Evolutionary conservation across 2,113 vertebrate species (phyloP).

Genomic region (Patagioenas fasciata): DNA sequence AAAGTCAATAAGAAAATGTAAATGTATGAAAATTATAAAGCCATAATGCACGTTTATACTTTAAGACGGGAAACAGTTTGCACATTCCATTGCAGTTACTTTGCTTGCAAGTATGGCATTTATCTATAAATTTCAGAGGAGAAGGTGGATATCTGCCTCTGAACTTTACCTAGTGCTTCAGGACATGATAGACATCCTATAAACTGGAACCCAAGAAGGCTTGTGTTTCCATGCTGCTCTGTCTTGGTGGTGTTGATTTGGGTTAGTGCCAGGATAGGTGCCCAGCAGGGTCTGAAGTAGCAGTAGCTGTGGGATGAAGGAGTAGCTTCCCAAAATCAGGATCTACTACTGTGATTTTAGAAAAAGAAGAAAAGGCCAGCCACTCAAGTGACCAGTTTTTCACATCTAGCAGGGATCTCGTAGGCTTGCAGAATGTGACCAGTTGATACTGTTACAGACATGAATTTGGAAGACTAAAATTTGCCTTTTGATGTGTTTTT

Average conservation of each 20-base stretch:
- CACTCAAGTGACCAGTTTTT: background rate
- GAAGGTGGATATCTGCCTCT: background rate
- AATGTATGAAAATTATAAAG: background rate
- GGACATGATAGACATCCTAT: background rate
- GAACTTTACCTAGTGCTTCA: background rate
- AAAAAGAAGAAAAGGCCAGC: background rate
- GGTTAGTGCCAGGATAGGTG: background rate
- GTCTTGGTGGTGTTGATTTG: rapidly evolving
- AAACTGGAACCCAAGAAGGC: background rate
- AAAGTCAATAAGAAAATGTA: background rate
- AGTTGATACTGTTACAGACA: background rate
- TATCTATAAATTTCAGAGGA: background rate
- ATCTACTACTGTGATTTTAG: background rate
- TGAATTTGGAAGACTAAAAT: background rate
- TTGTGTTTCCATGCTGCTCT: background rate
- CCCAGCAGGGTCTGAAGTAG: background rate
- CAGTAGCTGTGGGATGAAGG: background rate
- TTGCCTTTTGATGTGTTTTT: background rate
- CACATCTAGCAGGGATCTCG: rapidly evolving
- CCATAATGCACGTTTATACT: background rate
- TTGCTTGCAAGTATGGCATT: background rate
- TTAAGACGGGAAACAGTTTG: background rate
- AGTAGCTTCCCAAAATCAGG: background rate
- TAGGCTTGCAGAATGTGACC: background rate
- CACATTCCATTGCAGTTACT: background rate